phyloP scores from a whole-genome alignment of 2,888 invertebrate genomes.

The Drosophila nr. perissopoda region DNA sequence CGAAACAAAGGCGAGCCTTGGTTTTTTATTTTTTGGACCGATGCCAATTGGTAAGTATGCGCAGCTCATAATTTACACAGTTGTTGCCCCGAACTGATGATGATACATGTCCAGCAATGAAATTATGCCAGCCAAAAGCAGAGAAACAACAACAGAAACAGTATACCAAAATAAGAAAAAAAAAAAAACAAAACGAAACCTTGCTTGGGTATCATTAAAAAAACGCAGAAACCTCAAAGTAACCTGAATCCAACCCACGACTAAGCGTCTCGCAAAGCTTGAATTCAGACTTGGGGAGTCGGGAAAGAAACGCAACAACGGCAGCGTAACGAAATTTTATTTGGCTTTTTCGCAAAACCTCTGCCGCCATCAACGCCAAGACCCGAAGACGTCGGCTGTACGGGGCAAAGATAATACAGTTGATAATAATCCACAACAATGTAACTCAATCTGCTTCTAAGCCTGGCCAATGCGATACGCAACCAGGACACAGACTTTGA shows the following conservation, averaged over 20 bases:
- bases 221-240: slow-evolving; percentile 50
- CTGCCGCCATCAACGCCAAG: slow-evolving; percentile 44
- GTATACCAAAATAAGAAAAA: slow-evolving; percentile 18
- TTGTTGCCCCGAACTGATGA: slow-evolving; percentile 59
- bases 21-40: slow-evolving; percentile 42
- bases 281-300: slow-evolving; percentile 13
- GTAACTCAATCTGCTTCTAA: slow-evolving; percentile 80
- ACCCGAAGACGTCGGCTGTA: slow-evolving; percentile 24
- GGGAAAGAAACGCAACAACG: slow-evolving; percentile 61
- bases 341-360: slow-evolving; percentile 56
- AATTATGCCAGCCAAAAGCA: slow-evolving; percentile 63
- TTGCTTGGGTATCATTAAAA: slow-evolving; percentile 71
- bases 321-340: slow-evolving; percentile 80
- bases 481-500: slow-evolving; percentile 51
- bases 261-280: slow-evolving; percentile 19
- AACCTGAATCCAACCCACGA: slow-evolving; percentile 46
- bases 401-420: slow-evolving; percentile 70
- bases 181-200: slow-evolving; percentile 19
- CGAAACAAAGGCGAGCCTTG: slow-evolving; percentile 45
- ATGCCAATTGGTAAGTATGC: slow-evolving; percentile 75
- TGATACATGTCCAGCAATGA: slow-evolving; percentile 65
- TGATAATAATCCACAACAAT: slow-evolving; percentile 81
- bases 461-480: slow-evolving; percentile 66
- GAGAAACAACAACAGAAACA: slow-evolving; percentile 23
- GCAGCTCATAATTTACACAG: slow-evolving; percentile 77